These are phyloP conservation scores for Bombylius discolor DNA, from an alignment of 2,888 invertebrate genomes.

Conservation along the genomic window DNA sequence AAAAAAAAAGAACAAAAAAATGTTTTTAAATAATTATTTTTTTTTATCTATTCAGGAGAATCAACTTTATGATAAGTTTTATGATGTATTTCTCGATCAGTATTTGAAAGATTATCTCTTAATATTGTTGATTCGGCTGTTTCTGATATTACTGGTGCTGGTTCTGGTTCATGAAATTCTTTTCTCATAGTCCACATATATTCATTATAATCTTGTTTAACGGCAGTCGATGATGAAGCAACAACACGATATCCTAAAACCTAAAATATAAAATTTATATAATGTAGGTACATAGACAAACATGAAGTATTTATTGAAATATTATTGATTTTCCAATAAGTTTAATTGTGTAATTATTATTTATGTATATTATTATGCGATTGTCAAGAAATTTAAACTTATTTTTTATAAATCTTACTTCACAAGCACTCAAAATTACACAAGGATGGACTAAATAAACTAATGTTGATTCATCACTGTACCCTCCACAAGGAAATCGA, in stretches of 20 bases:
- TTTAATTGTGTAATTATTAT: too few relatives aligned
- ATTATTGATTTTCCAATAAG: too few relatives aligned
- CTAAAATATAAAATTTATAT: conserved; percentile 24
- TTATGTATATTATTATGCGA: background rate
- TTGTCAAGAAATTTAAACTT: background rate
- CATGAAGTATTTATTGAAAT: background rate
- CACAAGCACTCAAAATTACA: conserved; percentile 72
- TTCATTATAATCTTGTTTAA: conserved; percentile 79
- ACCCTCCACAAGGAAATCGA: conserved; percentile 71
- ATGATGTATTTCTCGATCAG: conserved; percentile 42
- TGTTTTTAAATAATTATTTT: background rate
- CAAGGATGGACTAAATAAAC: conserved; percentile 79
- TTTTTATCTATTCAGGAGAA: conserved; percentile 30
- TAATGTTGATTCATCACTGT: conserved; percentile 72
- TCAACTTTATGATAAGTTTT: conserved; percentile 35
- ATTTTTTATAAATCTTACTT: conserved; percentile 37
- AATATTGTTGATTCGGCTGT: conserved; percentile 40
- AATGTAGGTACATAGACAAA: conserved; percentile 14
- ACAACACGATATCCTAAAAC: conserved; percentile 80
- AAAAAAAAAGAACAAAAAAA: too few relatives aligned
- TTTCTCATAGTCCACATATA: conserved; percentile 92
- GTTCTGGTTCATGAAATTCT: conserved; percentile 70
- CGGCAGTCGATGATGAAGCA: conserved; percentile 71
- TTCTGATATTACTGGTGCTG: conserved; percentile 39
- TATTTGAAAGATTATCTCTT: conserved; percentile 48